Evolutionary conservation across 2,797 vertebrate genomes (phyloP).

Genomic region (Sebastes minor): DNA sequence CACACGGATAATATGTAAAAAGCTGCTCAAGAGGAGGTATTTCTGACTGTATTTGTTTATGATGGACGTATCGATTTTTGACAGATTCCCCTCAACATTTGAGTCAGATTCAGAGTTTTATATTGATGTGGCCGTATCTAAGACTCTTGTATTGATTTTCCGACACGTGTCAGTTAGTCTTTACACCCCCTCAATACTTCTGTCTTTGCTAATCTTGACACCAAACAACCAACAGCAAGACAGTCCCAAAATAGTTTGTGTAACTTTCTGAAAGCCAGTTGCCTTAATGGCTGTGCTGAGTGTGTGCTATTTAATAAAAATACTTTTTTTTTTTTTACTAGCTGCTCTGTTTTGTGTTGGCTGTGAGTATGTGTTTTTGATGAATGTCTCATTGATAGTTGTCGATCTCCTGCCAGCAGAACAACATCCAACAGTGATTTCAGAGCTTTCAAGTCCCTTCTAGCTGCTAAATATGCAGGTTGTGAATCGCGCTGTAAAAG

Average conservation of each 20-base stretch:
- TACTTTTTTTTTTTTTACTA: slow-evolving; percentile 26
- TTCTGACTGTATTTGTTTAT: neutral
- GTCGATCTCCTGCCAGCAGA: slow-evolving; percentile 53
- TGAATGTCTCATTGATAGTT: slow-evolving; percentile 55
- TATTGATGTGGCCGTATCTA: neutral
- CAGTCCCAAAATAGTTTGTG: neutral
- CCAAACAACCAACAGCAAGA: neutral
- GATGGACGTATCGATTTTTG: neutral
- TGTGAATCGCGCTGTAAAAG: slow-evolving; percentile 38
- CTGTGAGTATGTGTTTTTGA: slow-evolving; percentile 51
- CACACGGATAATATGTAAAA: neutral
- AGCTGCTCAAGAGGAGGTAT: too few species aligned
- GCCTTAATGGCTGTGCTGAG: slow-evolving; percentile 17
- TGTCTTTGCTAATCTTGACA: neutral
- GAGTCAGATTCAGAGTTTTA: neutral
- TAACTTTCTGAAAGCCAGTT: slow-evolving; percentile 21
- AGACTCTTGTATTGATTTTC: neutral
- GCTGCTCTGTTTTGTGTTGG: slow-evolving; percentile 45
- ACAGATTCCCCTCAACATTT: neutral
- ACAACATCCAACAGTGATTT: slow-evolving; percentile 51
- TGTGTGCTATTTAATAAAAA: slow-evolving; percentile 21
- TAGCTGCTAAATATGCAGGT: slow-evolving; percentile 50
- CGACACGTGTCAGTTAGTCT: neutral
- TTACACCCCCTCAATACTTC: neutral
- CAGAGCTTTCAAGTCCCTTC: slow-evolving; percentile 36